Evolutionary conservation across 2,888 invertebrate species (phyloP).

Genomic region (Tipula helvola): DNA sequence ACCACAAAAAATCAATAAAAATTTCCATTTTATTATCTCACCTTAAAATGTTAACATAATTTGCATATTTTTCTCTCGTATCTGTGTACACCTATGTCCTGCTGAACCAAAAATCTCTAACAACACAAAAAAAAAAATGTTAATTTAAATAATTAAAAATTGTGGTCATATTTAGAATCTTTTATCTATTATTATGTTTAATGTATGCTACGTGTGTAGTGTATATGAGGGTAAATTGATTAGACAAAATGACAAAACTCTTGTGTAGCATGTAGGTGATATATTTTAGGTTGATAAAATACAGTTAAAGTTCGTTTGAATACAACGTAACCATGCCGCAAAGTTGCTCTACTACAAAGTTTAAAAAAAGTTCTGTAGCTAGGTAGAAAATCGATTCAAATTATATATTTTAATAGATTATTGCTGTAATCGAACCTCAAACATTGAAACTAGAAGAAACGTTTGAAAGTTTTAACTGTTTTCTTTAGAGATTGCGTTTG

Average conservation of each 20-base stretch:
- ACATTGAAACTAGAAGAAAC: too few species aligned
- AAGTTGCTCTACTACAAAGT: too few species aligned
- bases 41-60: not conserved
- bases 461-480: too few species aligned
- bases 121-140: not conserved
- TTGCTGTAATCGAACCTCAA: too few species aligned
- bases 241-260: not conserved
- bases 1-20: not conserved
- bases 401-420: too few species aligned
- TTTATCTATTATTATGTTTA: not conserved
- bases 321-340: too few species aligned
- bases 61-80: not conserved
- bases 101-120: not conserved
- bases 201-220: not conserved
- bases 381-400: too few species aligned
- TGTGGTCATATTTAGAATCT: not conserved
- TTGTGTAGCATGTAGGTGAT: not conserved
- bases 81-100: not conserved
- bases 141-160: not conserved
- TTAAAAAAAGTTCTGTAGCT: too few species aligned
- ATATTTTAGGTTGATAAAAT: too few species aligned
- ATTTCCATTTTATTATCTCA: not conserved
- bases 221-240: not conserved
- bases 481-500: too few species aligned
- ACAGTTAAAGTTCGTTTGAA: too few species aligned